These are phyloP conservation scores for Xestia c-nigrum DNA, from an alignment of 2,888 invertebrate species.

Conservation along the genomic window DNA sequence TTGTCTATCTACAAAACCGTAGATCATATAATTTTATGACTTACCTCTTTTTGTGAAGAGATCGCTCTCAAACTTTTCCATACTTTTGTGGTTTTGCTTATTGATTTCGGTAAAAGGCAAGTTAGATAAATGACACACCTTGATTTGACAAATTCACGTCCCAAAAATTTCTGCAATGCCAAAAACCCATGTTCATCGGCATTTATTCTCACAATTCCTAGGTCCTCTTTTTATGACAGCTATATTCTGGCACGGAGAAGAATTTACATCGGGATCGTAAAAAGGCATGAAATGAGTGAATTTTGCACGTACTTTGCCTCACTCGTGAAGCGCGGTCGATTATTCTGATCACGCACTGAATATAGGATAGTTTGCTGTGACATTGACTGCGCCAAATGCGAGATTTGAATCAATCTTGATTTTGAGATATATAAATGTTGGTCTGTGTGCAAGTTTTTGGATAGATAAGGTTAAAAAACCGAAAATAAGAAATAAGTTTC, in stretches of 20 bases:
- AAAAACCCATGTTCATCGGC: slow-evolving; percentile 37
- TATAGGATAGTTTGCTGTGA: slow-evolving; percentile 67
- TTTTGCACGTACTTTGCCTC: slow-evolving; percentile 62
- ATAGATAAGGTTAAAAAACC: not conserved
- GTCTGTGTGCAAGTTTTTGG: not conserved
- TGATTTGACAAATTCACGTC: not conserved
- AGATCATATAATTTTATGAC: not conserved
- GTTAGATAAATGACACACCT: not conserved
- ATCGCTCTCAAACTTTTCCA: not conserved
- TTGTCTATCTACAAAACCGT: not conserved
- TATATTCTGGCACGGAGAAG: slow-evolving; percentile 56
- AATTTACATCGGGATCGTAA: slow-evolving; percentile 64
- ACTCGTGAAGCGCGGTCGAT: slow-evolving; percentile 52
- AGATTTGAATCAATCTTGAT: slow-evolving; percentile 62
- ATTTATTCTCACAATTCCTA: slow-evolving; percentile 48
- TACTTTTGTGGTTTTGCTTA: not conserved
- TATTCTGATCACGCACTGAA: slow-evolving; percentile 64
- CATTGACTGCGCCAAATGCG: slow-evolving; percentile 60
- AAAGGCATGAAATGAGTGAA: slow-evolving; percentile 66
- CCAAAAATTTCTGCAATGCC: slow-evolving; percentile 12
- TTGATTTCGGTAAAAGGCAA: not conserved
- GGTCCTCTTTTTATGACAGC: slow-evolving; percentile 58
- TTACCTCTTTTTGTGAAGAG: not conserved
- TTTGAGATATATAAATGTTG: slow-evolving; percentile 38
- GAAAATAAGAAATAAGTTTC: not conserved